Base-by-base conservation (phyloP, 1,140 invertebrate species). In the Apis laboriosa region DNA sequence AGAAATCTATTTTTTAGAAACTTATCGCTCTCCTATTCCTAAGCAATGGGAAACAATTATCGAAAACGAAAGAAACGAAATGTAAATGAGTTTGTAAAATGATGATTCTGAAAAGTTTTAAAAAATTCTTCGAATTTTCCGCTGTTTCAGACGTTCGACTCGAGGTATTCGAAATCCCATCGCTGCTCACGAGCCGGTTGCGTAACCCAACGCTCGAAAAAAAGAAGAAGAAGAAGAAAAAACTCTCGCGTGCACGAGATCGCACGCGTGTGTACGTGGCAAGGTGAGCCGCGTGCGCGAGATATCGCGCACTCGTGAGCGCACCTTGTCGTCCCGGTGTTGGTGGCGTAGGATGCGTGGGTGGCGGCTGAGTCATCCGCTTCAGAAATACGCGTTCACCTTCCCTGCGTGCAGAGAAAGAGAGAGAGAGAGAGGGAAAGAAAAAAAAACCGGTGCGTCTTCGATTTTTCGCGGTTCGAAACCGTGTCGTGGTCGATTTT, bases 341-440 rank as follows among this genome's bases (percentile, higher is more conserved):
- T 28, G 17, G 9, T 34, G 34, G 17, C 17, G 34, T 5, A 12
- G 5, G 9, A 88, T 71, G 89, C 84, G 91, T 91, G 87, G 91
- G 91, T 83, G 89, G 83, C 64, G 85, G 51, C 21, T 91, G 91
- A 91, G 76, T 91, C 91, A 91, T 78, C 85, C 49, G 43, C 64
- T 73, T 85, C 91, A 90, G 87, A 90, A 91, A 91, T 91, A 91
- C 53, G 72, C 78, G 74, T 34, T 81, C 78, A 72, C 80, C 83
- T 84, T 86, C 70, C 78, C 86, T 77, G 77, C 87, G 86, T 81
- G 80, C 83, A 88, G 87, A 85, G 83, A 77, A 83, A 89, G 79
- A 76, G 82, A 77, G 79, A 77, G 86, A 17, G 56, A 58, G 5
- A 28, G 34, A 34, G 3, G 2, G 0, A 34, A 34, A 34, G 34